A percentile compares a stretch with the other conserved stretches of the same genome.
phyloP scores from a whole-genome alignment of 2,888 invertebrate species.

The Ormyrus nitidulus region DNA sequence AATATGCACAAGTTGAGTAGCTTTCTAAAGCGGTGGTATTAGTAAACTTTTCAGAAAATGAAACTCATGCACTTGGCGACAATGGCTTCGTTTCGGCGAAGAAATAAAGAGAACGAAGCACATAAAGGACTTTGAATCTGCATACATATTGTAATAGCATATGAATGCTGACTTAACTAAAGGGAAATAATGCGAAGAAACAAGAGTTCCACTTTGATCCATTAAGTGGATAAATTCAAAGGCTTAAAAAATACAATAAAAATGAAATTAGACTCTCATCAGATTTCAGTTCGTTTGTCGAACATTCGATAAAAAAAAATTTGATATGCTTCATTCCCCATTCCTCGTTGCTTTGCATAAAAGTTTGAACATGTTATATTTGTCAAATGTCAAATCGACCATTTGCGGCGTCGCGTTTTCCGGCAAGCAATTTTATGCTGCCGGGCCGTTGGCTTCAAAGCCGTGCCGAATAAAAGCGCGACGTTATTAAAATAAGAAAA shows the following conservation, averaged over 20 bases:
- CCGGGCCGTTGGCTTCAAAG: no score
- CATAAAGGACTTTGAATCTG: slow-evolving; percentile 18
- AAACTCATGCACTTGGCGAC: neutral
- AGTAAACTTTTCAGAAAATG: slow-evolving; percentile 7
- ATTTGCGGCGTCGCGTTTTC: no score
- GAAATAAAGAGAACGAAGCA: neutral
- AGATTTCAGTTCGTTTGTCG: neutral
- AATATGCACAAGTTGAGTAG: neutral
- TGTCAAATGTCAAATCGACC: no score
- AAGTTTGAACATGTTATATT: no score
- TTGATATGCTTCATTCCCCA: no score
- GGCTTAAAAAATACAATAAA: no score
- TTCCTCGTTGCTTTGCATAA: no score
- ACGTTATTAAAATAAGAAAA: neutral
- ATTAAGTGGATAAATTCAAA: no score
- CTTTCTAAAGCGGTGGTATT: neutral
- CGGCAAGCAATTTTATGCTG: no score
- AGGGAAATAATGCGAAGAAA: neutral
- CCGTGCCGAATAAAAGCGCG: neutral
- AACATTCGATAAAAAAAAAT: no score
- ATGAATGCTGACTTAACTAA: slow-evolving; percentile 11
- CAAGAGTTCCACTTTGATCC: neutral
- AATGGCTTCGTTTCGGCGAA: neutral
- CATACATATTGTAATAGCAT: slow-evolving; percentile 37
- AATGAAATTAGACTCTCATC: no score